Conservation (phyloP, 1,140 invertebrate genomes). For the Rhizoglyphus robini region DNA sequence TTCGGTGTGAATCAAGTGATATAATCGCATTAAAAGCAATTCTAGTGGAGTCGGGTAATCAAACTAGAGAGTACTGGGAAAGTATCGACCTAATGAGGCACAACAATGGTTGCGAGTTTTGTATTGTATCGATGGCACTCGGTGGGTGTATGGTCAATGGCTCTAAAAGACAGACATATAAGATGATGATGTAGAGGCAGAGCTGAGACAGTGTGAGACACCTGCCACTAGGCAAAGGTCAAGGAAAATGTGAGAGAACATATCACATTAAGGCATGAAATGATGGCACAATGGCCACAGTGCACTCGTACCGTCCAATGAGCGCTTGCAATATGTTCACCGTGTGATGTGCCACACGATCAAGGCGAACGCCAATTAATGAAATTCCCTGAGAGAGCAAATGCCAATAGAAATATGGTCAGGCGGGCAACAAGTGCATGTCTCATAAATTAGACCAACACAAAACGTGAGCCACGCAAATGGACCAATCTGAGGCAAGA, state of each 20-base stretch:
- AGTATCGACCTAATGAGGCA: too few relatives aligned
- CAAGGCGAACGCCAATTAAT: neutral
- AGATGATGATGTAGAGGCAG: too few relatives aligned
- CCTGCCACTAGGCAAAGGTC: neutral
- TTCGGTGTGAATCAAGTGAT: too few relatives aligned
- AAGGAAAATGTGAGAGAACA: neutral
- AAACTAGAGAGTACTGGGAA: too few relatives aligned
- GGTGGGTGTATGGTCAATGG: too few relatives aligned
- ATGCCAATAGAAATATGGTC: neutral
- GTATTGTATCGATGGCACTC: too few relatives aligned
- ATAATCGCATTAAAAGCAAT: too few relatives aligned
- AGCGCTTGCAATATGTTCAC: neutral
- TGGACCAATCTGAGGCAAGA: too few relatives aligned
- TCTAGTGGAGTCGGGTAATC: too few relatives aligned
- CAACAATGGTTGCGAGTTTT: too few relatives aligned
- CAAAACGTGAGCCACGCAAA: neutral
- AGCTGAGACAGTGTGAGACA: too few relatives aligned
- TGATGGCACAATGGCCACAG: neutral
- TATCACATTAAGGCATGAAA: constrained; percentile 14
- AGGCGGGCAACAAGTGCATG: neutral
- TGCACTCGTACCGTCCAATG: neutral
- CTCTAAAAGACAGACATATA: too few relatives aligned
- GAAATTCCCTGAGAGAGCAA: neutral
- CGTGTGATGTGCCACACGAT: neutral
- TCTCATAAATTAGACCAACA: neutral